phyloP scores from a whole-genome alignment of 2,797 vertebrate genomes.

The Pseudopleuronectes americanus region DNA sequence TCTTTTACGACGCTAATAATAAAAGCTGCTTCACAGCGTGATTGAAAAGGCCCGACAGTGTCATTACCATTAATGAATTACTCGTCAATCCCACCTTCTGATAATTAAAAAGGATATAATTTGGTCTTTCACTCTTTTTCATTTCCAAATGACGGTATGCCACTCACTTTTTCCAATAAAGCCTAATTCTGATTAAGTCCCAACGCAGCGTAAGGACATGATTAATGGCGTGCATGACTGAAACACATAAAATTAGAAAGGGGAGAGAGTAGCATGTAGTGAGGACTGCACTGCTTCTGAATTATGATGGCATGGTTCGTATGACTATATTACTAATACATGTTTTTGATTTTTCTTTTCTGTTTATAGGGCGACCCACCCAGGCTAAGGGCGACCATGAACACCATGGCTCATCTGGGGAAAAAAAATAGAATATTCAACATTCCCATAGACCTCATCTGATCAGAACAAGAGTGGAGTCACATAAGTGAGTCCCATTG shows the following conservation, averaged over 20 bases:
- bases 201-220: slow-evolving; percentile 41
- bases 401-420: background rate
- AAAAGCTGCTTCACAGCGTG: slow-evolving; percentile 51
- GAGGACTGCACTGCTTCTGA: slow-evolving; percentile 12
- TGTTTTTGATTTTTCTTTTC: background rate
- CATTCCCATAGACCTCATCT: slow-evolving; percentile 1
- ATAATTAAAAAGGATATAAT: slow-evolving; percentile 79
- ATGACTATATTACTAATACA: background rate
- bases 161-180: slow-evolving; percentile 64
- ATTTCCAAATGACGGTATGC: slow-evolving; percentile 61
- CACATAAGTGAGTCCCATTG: background rate
- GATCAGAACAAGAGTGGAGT: slow-evolving; percentile 3
- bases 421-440: slow-evolving; percentile 10
- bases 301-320: slow-evolving; percentile 16
- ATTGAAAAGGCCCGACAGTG: slow-evolving; percentile 60
- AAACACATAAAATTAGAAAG: slow-evolving; percentile 44
- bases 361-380: background rate
- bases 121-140: slow-evolving; percentile 58
- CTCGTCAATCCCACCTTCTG: slow-evolving; percentile 72
- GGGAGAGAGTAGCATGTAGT: slow-evolving; percentile 5
- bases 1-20: slow-evolving; percentile 53
- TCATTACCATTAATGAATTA: slow-evolving; percentile 76
- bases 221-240: slow-evolving; percentile 55
- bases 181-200: slow-evolving; percentile 67
- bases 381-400: background rate